Conservation (phyloP, 2,797 vertebrate species). For the Oreochromis grahami region DNA sequence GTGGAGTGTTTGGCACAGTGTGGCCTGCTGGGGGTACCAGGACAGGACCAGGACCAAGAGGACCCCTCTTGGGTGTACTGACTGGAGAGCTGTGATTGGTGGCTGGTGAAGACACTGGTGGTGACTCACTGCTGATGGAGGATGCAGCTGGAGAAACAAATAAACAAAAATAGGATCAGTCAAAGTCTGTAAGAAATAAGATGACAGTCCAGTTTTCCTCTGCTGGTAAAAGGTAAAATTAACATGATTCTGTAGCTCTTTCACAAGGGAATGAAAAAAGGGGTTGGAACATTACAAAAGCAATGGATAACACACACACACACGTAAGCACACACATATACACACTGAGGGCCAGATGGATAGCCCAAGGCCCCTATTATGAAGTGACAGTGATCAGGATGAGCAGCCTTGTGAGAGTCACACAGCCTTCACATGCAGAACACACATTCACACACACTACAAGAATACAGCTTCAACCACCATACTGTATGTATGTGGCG, state of each 20-base stretch:
- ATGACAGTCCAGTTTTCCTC: neutral
- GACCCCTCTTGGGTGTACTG: slow-evolving; percentile 94
- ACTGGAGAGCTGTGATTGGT: slow-evolving; percentile 98
- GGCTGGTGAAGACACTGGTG: slow-evolving; percentile 94
- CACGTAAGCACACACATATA: neutral
- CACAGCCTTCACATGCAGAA: slow-evolving; percentile 38
- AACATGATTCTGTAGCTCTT: neutral
- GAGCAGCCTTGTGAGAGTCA: slow-evolving; percentile 54
- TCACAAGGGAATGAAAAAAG: neutral
- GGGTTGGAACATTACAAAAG: neutral
- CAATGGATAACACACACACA: slow-evolving; percentile 13
- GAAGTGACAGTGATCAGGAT: slow-evolving; percentile 59
- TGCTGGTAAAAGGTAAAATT: neutral
- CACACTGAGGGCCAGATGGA: slow-evolving; percentile 44
- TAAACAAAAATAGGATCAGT: neutral
- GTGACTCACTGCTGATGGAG: slow-evolving; percentile 97
- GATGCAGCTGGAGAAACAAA: slow-evolving; percentile 79
- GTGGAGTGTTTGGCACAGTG: slow-evolving; percentile 95
- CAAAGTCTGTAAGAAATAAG: neutral
- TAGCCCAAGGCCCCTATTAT: slow-evolving; percentile 52
- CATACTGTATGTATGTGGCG: slow-evolving; percentile 21
- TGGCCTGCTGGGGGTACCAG: slow-evolving; percentile 89
- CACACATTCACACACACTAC: neutral
- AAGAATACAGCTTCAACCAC: slow-evolving; percentile 7
- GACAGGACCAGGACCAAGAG: slow-evolving; percentile 90